Evolutionary conservation across 2,888 invertebrate genomes (phyloP).

Genomic region (Alloscopus bannaensis): DNA sequence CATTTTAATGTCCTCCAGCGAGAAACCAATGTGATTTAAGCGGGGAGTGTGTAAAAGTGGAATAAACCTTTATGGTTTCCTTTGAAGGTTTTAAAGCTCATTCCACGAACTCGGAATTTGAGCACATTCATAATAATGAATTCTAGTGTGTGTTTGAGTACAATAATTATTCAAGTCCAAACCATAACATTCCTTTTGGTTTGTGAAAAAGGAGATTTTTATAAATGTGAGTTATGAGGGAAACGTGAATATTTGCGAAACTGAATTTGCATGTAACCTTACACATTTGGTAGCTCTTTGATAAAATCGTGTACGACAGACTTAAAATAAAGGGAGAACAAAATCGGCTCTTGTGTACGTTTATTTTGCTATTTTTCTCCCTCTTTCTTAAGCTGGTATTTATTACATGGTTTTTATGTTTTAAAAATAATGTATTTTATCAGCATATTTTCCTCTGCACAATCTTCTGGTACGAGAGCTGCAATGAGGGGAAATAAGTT

Average conservation of each 20-base stretch:
- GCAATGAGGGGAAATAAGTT: conserved; percentile 10
- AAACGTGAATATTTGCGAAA: background rate
- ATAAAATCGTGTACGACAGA: conserved; percentile 4
- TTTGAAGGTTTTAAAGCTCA: too few species aligned
- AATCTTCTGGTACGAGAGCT: background rate
- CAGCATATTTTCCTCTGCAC: background rate
- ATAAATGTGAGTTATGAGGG: background rate
- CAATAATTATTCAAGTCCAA: too few species aligned
- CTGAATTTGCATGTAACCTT: background rate
- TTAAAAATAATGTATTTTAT: conserved; percentile 44
- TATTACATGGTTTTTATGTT: conserved; percentile 55
- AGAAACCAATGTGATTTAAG: too few species aligned
- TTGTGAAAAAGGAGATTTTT: background rate
- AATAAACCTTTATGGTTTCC: too few species aligned
- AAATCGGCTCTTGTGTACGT: conserved; percentile 24
- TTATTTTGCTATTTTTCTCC: conserved; percentile 16
- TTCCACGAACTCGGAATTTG: too few species aligned
- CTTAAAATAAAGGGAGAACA: too few species aligned
- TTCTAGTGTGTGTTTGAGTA: too few species aligned
- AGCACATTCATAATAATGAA: too few species aligned
- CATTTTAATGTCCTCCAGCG: too few species aligned
- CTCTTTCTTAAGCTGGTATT: conserved; percentile 22
- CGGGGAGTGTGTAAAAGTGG: too few species aligned
- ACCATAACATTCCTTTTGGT: too few species aligned
- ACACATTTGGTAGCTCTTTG: background rate